Evolutionary conservation across 2,113 vertebrate genomes (phyloP), one percentile per base, ranked within the genome.

Genomic region (Rutilus rutilus): DNA sequence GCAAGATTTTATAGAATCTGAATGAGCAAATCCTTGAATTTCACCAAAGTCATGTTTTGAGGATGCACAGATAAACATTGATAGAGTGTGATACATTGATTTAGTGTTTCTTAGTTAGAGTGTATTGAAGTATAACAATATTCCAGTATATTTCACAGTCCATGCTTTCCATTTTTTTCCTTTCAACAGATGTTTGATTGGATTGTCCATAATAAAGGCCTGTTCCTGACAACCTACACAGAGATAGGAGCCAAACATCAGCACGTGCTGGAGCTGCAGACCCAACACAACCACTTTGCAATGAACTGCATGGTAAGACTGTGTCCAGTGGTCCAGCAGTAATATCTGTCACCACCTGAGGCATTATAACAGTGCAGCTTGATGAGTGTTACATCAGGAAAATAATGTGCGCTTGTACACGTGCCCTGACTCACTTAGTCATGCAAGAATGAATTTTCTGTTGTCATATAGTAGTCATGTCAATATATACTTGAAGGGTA

Each of bases 301-400:
- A 98, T 99, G 97, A 99, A 99, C 92, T 99, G 98, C 93, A 99
- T 99, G 98, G 98, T 99, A 95, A 97, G 97, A 91, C n/a, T 30
- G 23, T 23, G 23, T 54, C 59, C 84, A 69, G 45, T 69, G 76
- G 64, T 39, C 62, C 77, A 60, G 76, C 64, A 80, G 52, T 71
- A 42, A 80, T 71, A 17, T 23, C 17, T 33, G 21, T 82, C 33
- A 50, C 47, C 64, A 78, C 84, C 76, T 69, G 62, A 86, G 64
- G 76, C 84, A 1, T 54, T 30, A 19, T 52, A 52, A 85, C 47
- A 57, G 27, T 69, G 59, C 17, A 47, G 71, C 36, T 15, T 76
- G 42, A 65, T 27, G 30, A 39, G 50, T 47, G 52, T 86, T 80
- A 73, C 85, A 36, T 62, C 77, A 82, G 69, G 69, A 52, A 23